phyloP scores from a whole-genome alignment of 92 coral and sea anemone genomes.

The Zoanthus gigantus region DNA sequence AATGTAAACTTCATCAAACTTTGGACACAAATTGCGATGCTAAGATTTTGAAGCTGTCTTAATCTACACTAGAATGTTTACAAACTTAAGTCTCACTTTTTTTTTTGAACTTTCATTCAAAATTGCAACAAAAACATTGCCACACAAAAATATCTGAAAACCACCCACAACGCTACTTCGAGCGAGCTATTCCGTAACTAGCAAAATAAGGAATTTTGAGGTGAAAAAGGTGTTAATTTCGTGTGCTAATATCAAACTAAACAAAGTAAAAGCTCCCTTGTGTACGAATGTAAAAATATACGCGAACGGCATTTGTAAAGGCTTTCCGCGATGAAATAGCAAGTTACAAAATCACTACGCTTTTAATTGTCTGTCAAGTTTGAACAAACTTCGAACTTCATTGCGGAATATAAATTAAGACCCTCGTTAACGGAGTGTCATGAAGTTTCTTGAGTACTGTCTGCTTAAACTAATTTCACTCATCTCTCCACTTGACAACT shows the following conservation, averaged over 20 bases:
- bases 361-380: slow-evolving; percentile 37
- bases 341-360: slow-evolving; percentile 41
- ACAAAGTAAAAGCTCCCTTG: slow-evolving; percentile 65
- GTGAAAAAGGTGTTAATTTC: slow-evolving; percentile 69
- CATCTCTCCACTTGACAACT: slow-evolving; percentile 55
- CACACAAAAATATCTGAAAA: background rate
- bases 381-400: slow-evolving; percentile 49
- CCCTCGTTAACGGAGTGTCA: slow-evolving; percentile 36
- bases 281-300: slow-evolving; percentile 51
- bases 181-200: slow-evolving; percentile 52
- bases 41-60: slow-evolving; percentile 27
- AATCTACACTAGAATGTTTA: slow-evolving; percentile 28
- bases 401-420: slow-evolving; percentile 42
- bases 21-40: slow-evolving; percentile 56
- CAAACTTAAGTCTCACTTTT: slow-evolving; percentile 9
- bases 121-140: background rate
- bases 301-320: slow-evolving; percentile 10
- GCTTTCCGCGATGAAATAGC: slow-evolving; percentile 15
- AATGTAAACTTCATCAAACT: slow-evolving; percentile 41
- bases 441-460: slow-evolving; percentile 50
- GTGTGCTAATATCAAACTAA: slow-evolving; percentile 63
- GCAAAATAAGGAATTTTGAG: slow-evolving; percentile 63
- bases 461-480: slow-evolving; percentile 61
- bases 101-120: background rate
- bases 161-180: slow-evolving; percentile 37